Evolutionary conservation across 2,113 vertebrate species (phyloP), one percentile per base, ranked within the genome.

Genomic region (Lophotis ruficrista): DNA sequence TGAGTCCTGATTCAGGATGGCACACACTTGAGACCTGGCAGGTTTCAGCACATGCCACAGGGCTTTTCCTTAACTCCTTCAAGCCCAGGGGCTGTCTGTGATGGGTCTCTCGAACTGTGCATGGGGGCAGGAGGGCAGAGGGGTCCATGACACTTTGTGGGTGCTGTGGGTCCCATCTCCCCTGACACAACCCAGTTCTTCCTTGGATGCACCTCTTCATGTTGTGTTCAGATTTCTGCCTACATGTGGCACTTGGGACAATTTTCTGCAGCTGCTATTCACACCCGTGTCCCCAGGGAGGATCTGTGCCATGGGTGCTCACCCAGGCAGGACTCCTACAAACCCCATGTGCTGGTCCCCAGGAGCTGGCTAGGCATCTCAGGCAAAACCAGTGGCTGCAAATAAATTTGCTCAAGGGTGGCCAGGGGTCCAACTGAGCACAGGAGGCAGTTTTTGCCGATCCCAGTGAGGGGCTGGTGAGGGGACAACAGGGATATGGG

Each of bases 381-480:
- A 4, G 48, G 17, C 47, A 41, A 81, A 87, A 81, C 0, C 38
- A 37, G 15, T 33, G 31, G 10, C 76, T 81, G 27, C 31, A 56
- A 30, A 60, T 54, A 73, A 47, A 60, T 60, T 47, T 66, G 19
- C 10, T 30, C 0, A 0, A 33, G 10, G 31, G 37, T 65, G 50
- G 31, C 43, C 22, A 53, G 50, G 12, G 56, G 12, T 31, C 22
- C 43, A 71, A 2, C 27, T 0, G 1, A 47, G 50, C 0, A 0
- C 35, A 21, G 57, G 50, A 68, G 35, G 17, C 19, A 65, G 28
- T 15, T 65, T 85, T 72, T 65, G 23, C 33, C 7, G 1, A 45
- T 23, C 28, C 43, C 6, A 1, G 31, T 35, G n/a, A 56, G 25
- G 24, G 17, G 7, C 21, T 81, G 31, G 9, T 43, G 20, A 61